These are phyloP conservation scores for Lithodes maja DNA, from an alignment of 2,888 invertebrate species.

Conservation along the genomic window DNA sequence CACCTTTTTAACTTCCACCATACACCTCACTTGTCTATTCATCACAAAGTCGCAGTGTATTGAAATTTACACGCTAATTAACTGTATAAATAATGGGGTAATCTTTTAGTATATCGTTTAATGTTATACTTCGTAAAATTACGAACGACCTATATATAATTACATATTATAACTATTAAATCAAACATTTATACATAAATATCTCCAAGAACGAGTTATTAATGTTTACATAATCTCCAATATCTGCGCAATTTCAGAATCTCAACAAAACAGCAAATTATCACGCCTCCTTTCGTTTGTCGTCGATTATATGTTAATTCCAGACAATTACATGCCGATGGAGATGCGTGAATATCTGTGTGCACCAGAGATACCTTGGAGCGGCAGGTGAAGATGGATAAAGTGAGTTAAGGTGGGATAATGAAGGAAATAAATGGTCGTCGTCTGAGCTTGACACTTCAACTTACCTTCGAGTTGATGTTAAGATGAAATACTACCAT, in stretches of 20 bases:
- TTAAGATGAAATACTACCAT: no score
- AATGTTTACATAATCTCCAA: not conserved
- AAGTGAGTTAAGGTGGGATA: not conserved
- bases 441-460: constrained; percentile 1
- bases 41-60: not conserved
- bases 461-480: not conserved
- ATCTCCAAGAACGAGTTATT: not conserved
- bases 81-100: not conserved
- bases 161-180: no score
- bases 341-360: not conserved
- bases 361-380: not conserved
- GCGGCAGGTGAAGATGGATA: not conserved
- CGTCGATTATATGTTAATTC: not conserved
- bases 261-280: not conserved
- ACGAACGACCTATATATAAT: no score
- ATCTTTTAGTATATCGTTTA: no score
- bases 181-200: not conserved
- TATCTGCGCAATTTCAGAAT: not conserved
- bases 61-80: not conserved
- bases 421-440: not conserved
- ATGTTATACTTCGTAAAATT: no score
- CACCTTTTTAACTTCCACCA: no score
- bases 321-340: not conserved
- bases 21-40: not conserved
- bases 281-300: not conserved